Evolutionary conservation across 2,797 vertebrate species (phyloP).

Genomic region (Hoplostethus mediterraneus): DNA sequence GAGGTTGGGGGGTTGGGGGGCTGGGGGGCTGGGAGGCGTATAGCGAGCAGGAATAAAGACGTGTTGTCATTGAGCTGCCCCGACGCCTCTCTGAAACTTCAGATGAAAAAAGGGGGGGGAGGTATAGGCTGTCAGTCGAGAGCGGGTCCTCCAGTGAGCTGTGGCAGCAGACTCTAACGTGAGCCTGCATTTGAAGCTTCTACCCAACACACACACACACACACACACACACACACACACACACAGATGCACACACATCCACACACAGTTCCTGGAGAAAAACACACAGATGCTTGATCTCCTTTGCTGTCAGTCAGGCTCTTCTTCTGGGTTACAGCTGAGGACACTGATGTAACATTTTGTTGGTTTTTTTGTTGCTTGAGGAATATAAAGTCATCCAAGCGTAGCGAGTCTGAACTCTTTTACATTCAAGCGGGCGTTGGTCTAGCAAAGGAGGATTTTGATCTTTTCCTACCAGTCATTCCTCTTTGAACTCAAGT

Average conservation of each 20-base stretch:
- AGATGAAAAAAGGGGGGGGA: slow-evolving; percentile 67
- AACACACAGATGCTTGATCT: slow-evolving; percentile 67
- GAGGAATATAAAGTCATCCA: slow-evolving; percentile 30
- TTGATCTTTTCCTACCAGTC: not conserved
- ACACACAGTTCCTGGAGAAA: slow-evolving; percentile 55
- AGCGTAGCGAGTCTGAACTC: slow-evolving; percentile 21
- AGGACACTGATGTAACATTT: slow-evolving; percentile 57
- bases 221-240: slow-evolving; percentile 10
- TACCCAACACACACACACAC: slow-evolving; percentile 17
- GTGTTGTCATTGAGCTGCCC: slow-evolving; percentile 82
- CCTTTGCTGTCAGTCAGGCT: slow-evolving; percentile 63
- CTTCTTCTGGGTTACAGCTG: slow-evolving; percentile 55
- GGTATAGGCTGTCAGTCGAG: slow-evolving; percentile 61
- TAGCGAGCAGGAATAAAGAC: slow-evolving; percentile 70
- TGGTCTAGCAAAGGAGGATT: not conserved
- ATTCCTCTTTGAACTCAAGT: not conserved
- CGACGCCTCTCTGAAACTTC: slow-evolving; percentile 78
- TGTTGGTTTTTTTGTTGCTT: slow-evolving; percentile 14
- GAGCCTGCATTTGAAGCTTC: slow-evolving; percentile 42
- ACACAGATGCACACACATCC: not conserved
- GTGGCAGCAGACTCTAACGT: slow-evolving; percentile 54
- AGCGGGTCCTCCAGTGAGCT: slow-evolving; percentile 54
- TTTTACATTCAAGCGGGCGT: slow-evolving; percentile 9
- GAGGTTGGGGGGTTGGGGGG: too few species aligned
- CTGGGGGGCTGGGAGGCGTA: slow-evolving; percentile 54